Percentiles rank a stretch among this genome's conserved stretches.
Evolutionary conservation across 2,888 invertebrate genomes (phyloP).

Genomic region (Myopa testacea): DNA sequence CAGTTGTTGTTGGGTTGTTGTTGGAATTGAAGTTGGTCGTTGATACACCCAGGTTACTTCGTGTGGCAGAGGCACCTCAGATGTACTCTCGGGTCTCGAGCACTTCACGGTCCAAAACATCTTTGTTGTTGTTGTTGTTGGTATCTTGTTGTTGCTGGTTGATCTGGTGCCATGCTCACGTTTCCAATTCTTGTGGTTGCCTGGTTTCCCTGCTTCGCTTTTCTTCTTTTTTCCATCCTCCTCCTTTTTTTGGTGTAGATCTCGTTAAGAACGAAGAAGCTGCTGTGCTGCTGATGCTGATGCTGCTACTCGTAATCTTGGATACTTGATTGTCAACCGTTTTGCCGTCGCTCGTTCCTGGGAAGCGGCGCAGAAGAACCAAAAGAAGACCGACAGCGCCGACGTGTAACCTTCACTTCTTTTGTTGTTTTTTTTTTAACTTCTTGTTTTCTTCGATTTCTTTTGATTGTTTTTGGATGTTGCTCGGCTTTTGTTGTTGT

Average conservation of each 20-base stretch:
- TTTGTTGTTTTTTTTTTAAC: neutral
- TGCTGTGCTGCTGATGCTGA: neutral
- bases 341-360: neutral
- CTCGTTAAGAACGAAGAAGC: neutral
- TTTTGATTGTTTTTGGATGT: neutral
- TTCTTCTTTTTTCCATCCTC: no score
- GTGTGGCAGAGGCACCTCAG: no score
- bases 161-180: neutral
- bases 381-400: neutral
- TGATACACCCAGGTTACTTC: no score
- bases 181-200: neutral
- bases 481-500: neutral
- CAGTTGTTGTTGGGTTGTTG: slow-evolving; percentile 1
- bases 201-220: neutral
- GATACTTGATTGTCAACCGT: slow-evolving; percentile 22
- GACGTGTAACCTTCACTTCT: neutral
- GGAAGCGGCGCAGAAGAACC: neutral
- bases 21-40: no score
- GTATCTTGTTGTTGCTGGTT: neutral
- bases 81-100: no score
- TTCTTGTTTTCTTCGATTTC: neutral
- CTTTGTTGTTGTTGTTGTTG: neutral
- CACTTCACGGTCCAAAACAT: no score
- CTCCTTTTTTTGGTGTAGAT: neutral
- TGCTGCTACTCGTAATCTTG: slow-evolving; percentile 24